A percentile compares a stretch with the other conserved stretches of the same genome.
phyloP scores from a whole-genome alignment of 2,113 vertebrate species.

The Todiramphus chloris region DNA sequence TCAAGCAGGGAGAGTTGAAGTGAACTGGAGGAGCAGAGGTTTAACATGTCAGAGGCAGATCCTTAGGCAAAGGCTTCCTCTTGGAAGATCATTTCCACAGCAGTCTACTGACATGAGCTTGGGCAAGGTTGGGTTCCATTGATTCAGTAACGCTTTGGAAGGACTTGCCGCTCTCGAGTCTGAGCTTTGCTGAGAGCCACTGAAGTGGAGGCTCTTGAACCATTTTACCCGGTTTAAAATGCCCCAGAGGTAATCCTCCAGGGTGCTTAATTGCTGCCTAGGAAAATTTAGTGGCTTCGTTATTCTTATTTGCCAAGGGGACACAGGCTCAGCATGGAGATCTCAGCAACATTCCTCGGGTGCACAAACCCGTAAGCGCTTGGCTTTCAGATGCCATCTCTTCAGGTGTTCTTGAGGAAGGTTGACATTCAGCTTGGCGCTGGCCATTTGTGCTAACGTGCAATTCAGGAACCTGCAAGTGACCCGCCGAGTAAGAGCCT shows the following conservation, averaged over 20 bases:
- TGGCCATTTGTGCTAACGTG: background rate
- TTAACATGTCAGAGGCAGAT: background rate
- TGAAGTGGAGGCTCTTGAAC: background rate
- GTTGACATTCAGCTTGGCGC: background rate
- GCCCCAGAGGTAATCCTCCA: too few species aligned
- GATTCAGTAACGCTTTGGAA: background rate
- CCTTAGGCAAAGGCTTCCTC: background rate
- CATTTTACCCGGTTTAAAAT: background rate
- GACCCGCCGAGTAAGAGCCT: background rate
- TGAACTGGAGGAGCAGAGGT: background rate
- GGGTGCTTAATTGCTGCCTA: background rate
- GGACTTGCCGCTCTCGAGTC: background rate
- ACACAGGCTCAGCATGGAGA: background rate
- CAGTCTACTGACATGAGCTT: background rate
- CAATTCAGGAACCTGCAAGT: background rate
- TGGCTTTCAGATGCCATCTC: background rate
- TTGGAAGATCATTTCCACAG: background rate
- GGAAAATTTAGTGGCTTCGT: background rate
- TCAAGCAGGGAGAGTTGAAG: background rate
- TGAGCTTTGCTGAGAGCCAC: background rate
- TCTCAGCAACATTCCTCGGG: background rate
- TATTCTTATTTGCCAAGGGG: fast-evolving
- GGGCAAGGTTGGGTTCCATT: background rate
- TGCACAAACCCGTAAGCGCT: background rate
- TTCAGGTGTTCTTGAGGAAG: background rate